These are phyloP conservation scores for Megalops atlanticus DNA, from an alignment of 2,113 vertebrate genomes.

Conservation along the genomic window DNA sequence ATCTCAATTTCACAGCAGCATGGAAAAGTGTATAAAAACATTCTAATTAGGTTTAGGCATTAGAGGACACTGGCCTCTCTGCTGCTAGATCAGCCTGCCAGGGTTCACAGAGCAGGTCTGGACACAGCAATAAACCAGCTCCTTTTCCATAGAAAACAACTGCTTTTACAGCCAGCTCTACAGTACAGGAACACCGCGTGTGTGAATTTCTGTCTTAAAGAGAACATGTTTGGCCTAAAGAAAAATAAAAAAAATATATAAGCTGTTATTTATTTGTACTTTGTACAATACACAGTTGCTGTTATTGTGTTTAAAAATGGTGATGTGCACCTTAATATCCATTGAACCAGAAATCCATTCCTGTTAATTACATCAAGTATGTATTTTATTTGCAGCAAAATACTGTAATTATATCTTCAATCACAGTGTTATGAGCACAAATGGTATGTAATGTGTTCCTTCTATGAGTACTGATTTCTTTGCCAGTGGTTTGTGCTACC, in stretches of 20 bases:
- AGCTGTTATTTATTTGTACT: slow-evolving; percentile 40
- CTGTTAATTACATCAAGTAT: not conserved
- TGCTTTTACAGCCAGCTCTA: slow-evolving; percentile 6
- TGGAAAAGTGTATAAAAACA: slow-evolving; percentile 3
- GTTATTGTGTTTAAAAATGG: slow-evolving; percentile 41
- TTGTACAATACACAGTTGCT: slow-evolving; percentile 47
- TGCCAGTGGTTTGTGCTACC: slow-evolving; percentile 31
- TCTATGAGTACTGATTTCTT: slow-evolving; percentile 13
- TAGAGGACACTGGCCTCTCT: slow-evolving; percentile 31
- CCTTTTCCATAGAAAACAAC: not conserved
- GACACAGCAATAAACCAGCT: not conserved
- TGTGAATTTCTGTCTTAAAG: slow-evolving; percentile 47
- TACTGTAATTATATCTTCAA: not conserved
- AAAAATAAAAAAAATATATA: no score
- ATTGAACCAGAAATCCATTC: not conserved
- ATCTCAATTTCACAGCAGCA: slow-evolving; percentile 32
- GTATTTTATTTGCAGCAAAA: not conserved
- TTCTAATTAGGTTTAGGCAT: slow-evolving; percentile 62
- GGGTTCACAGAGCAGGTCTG: not conserved
- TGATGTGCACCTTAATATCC: not conserved
- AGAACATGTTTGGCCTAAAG: slow-evolving; percentile 61
- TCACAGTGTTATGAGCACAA: not conserved
- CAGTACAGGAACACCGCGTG: slow-evolving; percentile 51
- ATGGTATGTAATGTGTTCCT: slow-evolving; percentile 15
- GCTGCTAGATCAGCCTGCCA: not conserved